Evolutionary conservation across 2,888 invertebrate genomes (phyloP).

Genomic region (Nymphalis urticae): DNA sequence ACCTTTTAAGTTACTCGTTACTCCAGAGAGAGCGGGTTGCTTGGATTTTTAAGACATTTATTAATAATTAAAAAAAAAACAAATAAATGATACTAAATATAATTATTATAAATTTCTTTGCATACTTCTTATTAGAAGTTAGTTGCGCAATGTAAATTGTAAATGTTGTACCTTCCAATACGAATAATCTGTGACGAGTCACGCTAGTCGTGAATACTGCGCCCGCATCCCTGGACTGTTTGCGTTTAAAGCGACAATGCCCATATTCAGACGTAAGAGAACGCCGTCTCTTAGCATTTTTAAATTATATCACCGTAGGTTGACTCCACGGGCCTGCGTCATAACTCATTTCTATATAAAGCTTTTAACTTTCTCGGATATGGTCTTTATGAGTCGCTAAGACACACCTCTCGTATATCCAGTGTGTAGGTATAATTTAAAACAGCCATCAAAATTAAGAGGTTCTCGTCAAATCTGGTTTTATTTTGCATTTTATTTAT

Average conservation of each 20-base stretch:
- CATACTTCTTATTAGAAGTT: too few species aligned
- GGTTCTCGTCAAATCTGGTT: slow-evolving; percentile 32
- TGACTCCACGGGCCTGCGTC: slow-evolving; percentile 39
- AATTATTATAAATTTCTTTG: too few species aligned
- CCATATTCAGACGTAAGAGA: slow-evolving; percentile 60
- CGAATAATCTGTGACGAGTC: slow-evolving; percentile 24
- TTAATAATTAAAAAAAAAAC: too few species aligned
- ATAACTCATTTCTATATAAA: slow-evolving; percentile 42
- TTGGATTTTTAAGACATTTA: too few species aligned
- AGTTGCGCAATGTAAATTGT: not conserved
- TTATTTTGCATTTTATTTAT: slow-evolving; percentile 34
- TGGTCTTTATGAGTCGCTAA: slow-evolving; percentile 38
- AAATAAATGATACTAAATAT: too few species aligned
- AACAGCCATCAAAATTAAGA: slow-evolving; percentile 37
- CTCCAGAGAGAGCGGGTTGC: too few species aligned
- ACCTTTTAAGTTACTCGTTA: too few species aligned
- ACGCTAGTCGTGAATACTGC: slow-evolving; percentile 43
- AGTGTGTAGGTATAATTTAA: slow-evolving; percentile 34
- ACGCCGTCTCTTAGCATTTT: slow-evolving; percentile 45
- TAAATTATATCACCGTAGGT: slow-evolving; percentile 47
- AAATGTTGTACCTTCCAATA: not conserved
- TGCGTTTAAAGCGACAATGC: slow-evolving; percentile 65
- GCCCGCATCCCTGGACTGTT: slow-evolving; percentile 52
- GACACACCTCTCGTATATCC: slow-evolving; percentile 30
- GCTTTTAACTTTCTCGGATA: slow-evolving; percentile 40